Evolutionary conservation across 2,113 vertebrate species (phyloP), one percentile per base, ranked within the genome.

Genomic region (Brachypodius melanocephalos): DNA sequence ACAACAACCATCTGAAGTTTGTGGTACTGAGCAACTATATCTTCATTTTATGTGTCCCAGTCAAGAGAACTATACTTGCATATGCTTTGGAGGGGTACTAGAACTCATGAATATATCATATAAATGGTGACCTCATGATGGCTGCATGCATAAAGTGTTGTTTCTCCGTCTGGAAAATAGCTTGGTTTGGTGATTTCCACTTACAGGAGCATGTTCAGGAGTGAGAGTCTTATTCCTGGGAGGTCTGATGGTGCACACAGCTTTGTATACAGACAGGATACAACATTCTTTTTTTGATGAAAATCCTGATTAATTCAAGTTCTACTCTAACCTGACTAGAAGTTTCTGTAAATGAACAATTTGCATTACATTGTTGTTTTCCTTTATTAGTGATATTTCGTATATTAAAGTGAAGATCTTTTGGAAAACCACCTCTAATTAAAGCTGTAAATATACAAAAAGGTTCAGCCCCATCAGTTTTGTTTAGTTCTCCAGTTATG

Each of bases 121-220:
- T 63, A 58, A 68, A 71, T 71, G 18, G 4, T 89, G 69, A 72
- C 1, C 2, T 26, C 20, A 31, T 0, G 1, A 65, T 28, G 17
- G 8, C 17, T 76, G 28, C 16, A 7, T 45, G 13, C 31, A 34
- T 1, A 8, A 22, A 36, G 2, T 1, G 0, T 46, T 58, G 13
- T 45, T 12, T 42, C 14, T 38, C 29, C 52, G 16, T n/a, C 48
- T 86, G 57, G 36, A 86, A 74, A 77, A 29, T 20, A 74, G 43
- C 46, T 65, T 65, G 43, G 2, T 67, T 62, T 62, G 17, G 5
- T 36, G 48, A 34, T 59, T 48, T 29, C 13, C 22, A 25, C 34
- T 69, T 59, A 54, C 0, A 2, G 18, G 19, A 76, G 0, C 21
- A 61, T 58, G 19, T 45, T 10, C n/a, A 52, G 10, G 7, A 88